Percentiles rank a stretch among this genome's conserved stretches.
Conservation (phyloP, 92 coral and sea anemone species). For the Meandrina meandrites region DNA sequence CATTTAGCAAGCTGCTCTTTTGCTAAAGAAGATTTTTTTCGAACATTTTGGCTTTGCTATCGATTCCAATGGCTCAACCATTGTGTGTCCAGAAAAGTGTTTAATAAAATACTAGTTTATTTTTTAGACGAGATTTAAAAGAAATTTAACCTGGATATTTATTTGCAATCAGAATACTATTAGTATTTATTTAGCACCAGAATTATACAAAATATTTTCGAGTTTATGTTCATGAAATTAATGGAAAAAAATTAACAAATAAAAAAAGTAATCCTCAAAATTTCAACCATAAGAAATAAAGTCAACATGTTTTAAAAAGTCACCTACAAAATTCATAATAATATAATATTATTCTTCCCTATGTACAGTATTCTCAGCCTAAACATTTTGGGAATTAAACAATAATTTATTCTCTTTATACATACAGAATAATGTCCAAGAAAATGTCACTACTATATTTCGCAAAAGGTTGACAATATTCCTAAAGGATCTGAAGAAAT, state of each 20-base stretch:
- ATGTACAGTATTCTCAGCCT: neutral
- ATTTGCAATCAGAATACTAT: neutral
- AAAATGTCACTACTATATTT: neutral
- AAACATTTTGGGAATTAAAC: neutral
- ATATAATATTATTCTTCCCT: neutral
- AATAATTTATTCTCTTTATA: neutral
- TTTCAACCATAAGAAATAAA: neutral
- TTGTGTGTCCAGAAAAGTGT: neutral
- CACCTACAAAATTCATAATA: neutral
- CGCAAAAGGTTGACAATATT: neutral
- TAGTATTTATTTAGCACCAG: neutral
- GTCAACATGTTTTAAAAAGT: neutral
- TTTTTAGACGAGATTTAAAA: neutral
- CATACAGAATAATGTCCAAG: neutral
- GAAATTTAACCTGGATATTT: neutral
- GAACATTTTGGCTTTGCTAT: neutral
- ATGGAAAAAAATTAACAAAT: neutral
- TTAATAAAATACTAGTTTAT: neutral
- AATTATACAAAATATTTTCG: neutral
- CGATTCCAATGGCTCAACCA: neutral
- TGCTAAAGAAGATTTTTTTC: neutral
- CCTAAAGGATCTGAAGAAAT: neutral
- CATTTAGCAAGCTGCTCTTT: neutral
- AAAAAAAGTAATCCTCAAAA: neutral
- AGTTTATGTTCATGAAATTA: neutral